Percentiles rank a stretch among this genome's conserved stretches.
Conservation (phyloP, 2,113 vertebrate species). For the Protobothrops flavoviridis region DNA sequence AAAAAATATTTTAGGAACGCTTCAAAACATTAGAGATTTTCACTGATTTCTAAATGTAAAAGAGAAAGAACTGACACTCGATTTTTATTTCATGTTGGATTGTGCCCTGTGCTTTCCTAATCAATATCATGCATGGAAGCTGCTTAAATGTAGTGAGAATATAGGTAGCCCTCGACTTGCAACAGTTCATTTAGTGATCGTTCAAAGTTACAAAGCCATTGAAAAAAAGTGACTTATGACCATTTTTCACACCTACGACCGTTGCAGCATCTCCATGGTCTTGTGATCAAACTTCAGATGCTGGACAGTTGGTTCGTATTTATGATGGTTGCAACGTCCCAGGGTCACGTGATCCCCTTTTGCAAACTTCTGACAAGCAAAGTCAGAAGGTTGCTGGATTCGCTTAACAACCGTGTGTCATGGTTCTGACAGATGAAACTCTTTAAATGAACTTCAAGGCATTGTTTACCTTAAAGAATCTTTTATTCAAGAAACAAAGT, state of each 20-base stretch:
- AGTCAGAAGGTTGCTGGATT: no score
- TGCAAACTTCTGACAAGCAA: neutral
- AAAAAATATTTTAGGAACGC: neutral
- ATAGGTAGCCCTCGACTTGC: neutral
- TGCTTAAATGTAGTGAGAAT: neutral
- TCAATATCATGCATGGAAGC: neutral
- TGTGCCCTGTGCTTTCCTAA: neutral
- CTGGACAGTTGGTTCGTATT: neutral
- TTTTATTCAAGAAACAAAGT: no score
- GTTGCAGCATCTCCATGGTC: neutral
- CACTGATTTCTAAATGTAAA: neutral
- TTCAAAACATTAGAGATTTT: neutral
- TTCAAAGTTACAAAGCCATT: neutral
- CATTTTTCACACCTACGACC: neutral
- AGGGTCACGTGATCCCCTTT: neutral
- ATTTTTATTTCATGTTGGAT: neutral
- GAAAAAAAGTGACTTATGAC: neutral
- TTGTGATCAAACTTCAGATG: neutral
- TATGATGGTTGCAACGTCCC: neutral
- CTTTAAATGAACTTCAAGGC: no score
- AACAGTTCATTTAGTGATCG: neutral
- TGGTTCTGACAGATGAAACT: no score
- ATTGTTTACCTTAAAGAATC: no score
- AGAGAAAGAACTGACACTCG: neutral
- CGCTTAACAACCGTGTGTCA: no score